Percentiles rank a stretch among this genome's conserved stretches.
Evolutionary conservation across 2,797 vertebrate species (phyloP).

Genomic region (Okamejei kenojei): DNA sequence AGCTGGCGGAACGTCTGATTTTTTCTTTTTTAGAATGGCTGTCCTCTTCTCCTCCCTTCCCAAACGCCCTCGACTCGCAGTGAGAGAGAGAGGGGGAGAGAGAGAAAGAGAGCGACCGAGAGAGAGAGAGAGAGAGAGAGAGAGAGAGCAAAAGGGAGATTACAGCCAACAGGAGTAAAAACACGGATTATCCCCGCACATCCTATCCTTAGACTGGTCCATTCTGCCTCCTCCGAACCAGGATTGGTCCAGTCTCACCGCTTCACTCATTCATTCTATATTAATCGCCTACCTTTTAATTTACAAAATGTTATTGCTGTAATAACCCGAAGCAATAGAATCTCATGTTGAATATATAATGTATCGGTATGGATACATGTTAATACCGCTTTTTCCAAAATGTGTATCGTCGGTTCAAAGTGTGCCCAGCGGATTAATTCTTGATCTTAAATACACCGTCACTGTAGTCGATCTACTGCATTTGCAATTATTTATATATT

Average conservation of each 20-base stretch:
- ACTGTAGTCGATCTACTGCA: neutral
- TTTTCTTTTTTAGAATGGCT: neutral
- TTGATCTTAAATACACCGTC: neutral
- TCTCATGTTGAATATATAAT: neutral
- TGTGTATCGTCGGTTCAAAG: neutral
- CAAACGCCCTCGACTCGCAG: neutral
- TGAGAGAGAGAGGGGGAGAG: neutral
- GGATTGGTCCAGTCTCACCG: neutral
- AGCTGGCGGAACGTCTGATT: slow-evolving; percentile 41
- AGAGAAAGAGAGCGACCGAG: neutral
- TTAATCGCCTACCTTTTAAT: neutral
- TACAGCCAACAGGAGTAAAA: neutral
- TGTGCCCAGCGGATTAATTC: neutral
- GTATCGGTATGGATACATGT: neutral
- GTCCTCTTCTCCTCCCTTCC: neutral
- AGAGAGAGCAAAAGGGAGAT: neutral
- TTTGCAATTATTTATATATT: neutral
- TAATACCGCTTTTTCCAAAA: neutral
- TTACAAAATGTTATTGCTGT: neutral
- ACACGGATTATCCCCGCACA: slow-evolving; percentile 20
- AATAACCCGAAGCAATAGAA: neutral
- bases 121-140: neutral
- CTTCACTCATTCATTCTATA: neutral
- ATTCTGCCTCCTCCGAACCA: neutral
- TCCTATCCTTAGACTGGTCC: neutral